A percentile compares a stretch with the other conserved stretches of the same genome.
These are phyloP conservation scores for Typhlomys cinereus DNA, from an alignment of 2,113 vertebrate genomes.

Conservation along the genomic window DNA sequence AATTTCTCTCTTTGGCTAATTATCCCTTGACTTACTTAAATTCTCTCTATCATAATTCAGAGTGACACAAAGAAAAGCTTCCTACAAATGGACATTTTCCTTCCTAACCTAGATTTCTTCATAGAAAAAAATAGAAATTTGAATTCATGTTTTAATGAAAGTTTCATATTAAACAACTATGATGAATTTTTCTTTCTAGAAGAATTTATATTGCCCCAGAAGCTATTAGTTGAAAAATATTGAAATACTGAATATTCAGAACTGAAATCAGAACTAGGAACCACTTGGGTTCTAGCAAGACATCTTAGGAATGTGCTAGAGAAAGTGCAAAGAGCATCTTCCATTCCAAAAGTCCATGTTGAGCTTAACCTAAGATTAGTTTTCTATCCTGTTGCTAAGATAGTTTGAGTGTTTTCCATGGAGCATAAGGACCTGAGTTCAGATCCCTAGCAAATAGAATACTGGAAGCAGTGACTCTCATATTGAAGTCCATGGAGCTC, in stretches of 20 bases:
- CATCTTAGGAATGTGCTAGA: neutral
- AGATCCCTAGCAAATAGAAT: neutral
- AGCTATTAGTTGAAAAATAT: neutral
- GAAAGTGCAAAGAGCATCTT: neutral
- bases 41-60: neutral
- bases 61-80: neutral
- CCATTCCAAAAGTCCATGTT: neutral
- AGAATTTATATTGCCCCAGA: neutral
- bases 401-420: neutral
- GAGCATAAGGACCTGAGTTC: neutral
- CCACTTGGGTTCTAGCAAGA: neutral
- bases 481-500: too few relatives aligned
- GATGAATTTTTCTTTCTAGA: neutral
- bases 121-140: neutral
- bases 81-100: neutral
- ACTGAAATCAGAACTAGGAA: neutral
- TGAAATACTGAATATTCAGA: too few relatives aligned
- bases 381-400: neutral
- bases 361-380: neutral
- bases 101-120: neutral
- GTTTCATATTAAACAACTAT: constrained; percentile 25
- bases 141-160: neutral
- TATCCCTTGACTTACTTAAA: neutral
- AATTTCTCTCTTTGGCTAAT: neutral
- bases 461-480: too few relatives aligned